Percentiles rank a stretch among this genome's conserved stretches.
phyloP scores from a whole-genome alignment of 2,888 invertebrate species.

The Lasioglossum lativentre region DNA sequence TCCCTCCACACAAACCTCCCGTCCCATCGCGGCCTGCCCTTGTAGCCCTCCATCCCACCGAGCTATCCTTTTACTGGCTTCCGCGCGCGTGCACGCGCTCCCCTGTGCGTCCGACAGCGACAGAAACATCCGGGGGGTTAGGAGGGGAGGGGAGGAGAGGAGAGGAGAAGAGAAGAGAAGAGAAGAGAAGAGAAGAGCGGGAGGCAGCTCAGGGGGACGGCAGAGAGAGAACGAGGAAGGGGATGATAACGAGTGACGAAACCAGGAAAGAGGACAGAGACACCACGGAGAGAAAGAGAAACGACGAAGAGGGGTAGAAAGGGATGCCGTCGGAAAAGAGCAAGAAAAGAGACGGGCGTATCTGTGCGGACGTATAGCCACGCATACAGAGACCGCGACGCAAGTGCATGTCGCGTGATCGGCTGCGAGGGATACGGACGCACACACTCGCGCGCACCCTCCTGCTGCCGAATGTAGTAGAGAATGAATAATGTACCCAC shows the following conservation, averaged over 20 bases:
- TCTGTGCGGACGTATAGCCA: slow-evolving; percentile 14
- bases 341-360: slow-evolving; percentile 11
- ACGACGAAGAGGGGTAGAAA: background rate
- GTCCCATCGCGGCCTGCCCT: slow-evolving; percentile 60
- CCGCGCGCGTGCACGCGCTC: slow-evolving; percentile 27
- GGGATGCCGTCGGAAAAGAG: slow-evolving; percentile 36
- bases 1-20: slow-evolving; percentile 64
- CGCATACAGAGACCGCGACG: slow-evolving; percentile 15
- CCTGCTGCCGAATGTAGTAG: slow-evolving; percentile 69
- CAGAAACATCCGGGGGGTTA: background rate
- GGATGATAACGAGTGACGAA: slow-evolving; percentile 16
- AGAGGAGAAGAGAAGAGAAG: background rate
- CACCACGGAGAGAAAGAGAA: background rate
- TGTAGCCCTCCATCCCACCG: slow-evolving; percentile 50
- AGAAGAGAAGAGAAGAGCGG: background rate
- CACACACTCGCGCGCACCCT: slow-evolving; percentile 61
- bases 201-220: background rate
- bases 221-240: slow-evolving; percentile 22
- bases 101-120: slow-evolving; percentile 2
- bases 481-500: slow-evolving; percentile 75
- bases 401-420: slow-evolving; percentile 55
- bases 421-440: slow-evolving; percentile 55
- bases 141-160: background rate
- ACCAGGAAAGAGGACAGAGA: slow-evolving; percentile 10
- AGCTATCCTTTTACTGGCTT: slow-evolving; percentile 49